These are phyloP conservation scores for Dermolepida albohirtum DNA, from an alignment of 2,888 invertebrate genomes.

Conservation along the genomic window DNA sequence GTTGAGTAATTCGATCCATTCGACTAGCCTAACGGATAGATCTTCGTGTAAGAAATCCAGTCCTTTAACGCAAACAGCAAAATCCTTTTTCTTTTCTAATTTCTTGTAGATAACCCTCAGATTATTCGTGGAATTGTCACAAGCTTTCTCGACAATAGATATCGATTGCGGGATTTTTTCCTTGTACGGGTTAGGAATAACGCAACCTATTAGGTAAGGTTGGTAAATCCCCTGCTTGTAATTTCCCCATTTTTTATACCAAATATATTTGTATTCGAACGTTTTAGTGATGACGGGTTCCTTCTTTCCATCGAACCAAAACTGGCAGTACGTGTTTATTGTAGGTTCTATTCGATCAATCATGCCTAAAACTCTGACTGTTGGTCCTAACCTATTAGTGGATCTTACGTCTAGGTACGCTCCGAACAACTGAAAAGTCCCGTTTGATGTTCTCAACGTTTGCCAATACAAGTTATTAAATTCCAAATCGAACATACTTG, in stretches of 20 bases:
- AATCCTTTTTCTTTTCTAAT: constrained; percentile 79
- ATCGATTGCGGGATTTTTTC: constrained; percentile 84
- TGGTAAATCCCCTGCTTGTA: constrained; percentile 92
- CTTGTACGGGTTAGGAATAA: constrained; percentile 81
- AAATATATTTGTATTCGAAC: constrained; percentile 92
- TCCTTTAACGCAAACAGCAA: constrained; percentile 94
- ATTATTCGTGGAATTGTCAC: constrained; percentile 88
- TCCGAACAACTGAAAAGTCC: constrained; percentile 91
- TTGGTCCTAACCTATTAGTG: constrained; percentile 83
- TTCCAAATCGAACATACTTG: constrained; percentile 89
- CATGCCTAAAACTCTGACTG: constrained; percentile 85
- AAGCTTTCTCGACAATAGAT: constrained; percentile 85
- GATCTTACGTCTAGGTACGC: constrained; percentile 89
- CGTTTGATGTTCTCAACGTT: constrained; percentile 82
- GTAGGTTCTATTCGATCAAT: constrained; percentile 90
- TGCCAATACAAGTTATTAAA: constrained; percentile 97
- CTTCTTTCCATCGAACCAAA: constrained; percentile 88
- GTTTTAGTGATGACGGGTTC: constrained; percentile 85
- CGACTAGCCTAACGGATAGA: constrained; percentile 87
- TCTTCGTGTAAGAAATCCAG: constrained; percentile 94
- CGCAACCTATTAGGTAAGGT: constrained; percentile 90
- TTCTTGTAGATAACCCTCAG: constrained; percentile 84
- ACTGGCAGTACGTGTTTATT: constrained; percentile 85
- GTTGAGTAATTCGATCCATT: constrained; percentile 92
- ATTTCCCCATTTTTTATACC: constrained; percentile 96